A percentile compares a stretch with the other conserved stretches of the same genome.
Evolutionary conservation across 1,140 invertebrate species (phyloP).

Genomic region (Neodiprion fabricii): DNA sequence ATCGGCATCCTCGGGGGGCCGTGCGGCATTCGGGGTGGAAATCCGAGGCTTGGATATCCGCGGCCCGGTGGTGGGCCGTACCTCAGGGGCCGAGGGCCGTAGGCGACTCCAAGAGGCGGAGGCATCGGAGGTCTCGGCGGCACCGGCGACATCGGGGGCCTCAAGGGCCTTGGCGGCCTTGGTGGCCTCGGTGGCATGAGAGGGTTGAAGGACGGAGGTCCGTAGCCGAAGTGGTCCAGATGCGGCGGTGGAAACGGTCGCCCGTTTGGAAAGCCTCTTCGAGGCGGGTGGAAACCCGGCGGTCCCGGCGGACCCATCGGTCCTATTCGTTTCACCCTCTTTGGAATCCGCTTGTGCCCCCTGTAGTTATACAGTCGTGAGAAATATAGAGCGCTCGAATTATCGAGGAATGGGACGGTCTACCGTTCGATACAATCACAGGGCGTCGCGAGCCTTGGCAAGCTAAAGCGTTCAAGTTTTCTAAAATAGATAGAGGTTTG

Average conservation of each 20-base stretch:
- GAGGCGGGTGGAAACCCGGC: constrained; percentile 18
- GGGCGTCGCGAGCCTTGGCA: not conserved
- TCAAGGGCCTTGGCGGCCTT: constrained; percentile 20
- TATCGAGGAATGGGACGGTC: not conserved
- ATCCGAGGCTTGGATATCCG: constrained; percentile 32
- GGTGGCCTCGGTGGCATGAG: constrained; percentile 30
- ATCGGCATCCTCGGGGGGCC: constrained; percentile 32
- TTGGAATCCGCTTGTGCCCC: not conserved
- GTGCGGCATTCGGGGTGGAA: constrained; percentile 25
- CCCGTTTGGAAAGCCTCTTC: not conserved
- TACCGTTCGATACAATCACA: not conserved
- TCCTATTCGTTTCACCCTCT: not conserved
- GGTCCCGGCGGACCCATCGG: constrained; percentile 33
- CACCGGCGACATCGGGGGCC: constrained; percentile 21
- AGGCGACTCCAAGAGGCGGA: constrained; percentile 33
- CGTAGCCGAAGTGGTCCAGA: constrained; percentile 29
- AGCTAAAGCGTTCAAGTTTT: not conserved
- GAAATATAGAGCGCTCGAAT: too few relatives aligned
- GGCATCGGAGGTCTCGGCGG: constrained; percentile 34
- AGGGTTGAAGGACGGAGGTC: constrained; percentile 21
- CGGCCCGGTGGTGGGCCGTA: constrained; percentile 24
- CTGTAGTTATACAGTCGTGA: not conserved
- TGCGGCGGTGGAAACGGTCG: constrained; percentile 20
- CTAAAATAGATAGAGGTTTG: too few relatives aligned
- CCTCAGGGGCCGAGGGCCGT: constrained; percentile 27